A percentile compares a stretch with the other conserved stretches of the same genome.
Conservation (phyloP, 1,140 invertebrate genomes). For the Philopotamus ludificatus region DNA sequence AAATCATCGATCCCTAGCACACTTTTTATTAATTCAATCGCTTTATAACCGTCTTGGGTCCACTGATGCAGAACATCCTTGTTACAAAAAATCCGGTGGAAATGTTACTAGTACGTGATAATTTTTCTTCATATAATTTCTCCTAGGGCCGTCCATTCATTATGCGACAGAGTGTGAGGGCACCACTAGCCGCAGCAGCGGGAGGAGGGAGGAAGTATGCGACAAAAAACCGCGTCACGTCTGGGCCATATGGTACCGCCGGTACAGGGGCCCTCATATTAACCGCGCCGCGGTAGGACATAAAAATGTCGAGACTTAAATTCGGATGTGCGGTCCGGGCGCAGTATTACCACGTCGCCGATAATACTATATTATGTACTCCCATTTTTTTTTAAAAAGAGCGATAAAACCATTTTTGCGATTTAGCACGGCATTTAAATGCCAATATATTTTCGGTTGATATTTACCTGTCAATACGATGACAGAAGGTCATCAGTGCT, state of each 20-base stretch:
- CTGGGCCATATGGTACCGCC: slow-evolving; percentile 23
- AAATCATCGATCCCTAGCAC: background rate
- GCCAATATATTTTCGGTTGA: background rate
- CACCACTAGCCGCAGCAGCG: background rate
- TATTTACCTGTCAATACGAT: too few species aligned
- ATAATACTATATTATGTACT: background rate
- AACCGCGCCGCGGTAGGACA: slow-evolving; percentile 6
- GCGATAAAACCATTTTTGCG: background rate
- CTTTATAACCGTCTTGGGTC: background rate
- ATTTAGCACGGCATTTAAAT: background rate
- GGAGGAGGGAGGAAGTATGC: too few species aligned
- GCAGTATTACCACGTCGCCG: background rate
- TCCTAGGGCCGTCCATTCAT: slow-evolving; percentile 20
- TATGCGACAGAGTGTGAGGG: slow-evolving; percentile 9
- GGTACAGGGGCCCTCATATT: slow-evolving; percentile 1
- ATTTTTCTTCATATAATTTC: slow-evolving; percentile 20
- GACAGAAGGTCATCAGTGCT: too few species aligned
- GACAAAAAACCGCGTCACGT: slow-evolving; percentile 36
- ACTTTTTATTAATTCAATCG: background rate
- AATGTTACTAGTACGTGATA: background rate
- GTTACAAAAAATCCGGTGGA: background rate
- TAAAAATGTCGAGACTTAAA: slow-evolving; percentile 12
- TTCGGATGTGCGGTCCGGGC: background rate
- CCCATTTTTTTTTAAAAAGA: background rate
- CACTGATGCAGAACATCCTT: background rate